phyloP scores from a whole-genome alignment of 2,888 invertebrate species.

The Scrobipalpa atriplicella region DNA sequence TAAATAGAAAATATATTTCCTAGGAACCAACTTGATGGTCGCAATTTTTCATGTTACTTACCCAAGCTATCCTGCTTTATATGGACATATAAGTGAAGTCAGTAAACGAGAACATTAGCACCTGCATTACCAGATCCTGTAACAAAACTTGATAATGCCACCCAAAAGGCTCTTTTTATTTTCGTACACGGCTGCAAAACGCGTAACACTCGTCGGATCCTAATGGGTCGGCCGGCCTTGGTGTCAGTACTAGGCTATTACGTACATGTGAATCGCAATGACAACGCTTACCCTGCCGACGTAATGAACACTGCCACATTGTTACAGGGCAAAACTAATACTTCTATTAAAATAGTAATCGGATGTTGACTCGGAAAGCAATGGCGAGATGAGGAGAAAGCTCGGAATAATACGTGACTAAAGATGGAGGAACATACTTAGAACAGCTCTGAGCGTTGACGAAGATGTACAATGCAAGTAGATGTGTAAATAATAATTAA shows the following conservation, averaged over 20 bases:
- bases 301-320: not conserved
- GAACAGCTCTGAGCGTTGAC: not conserved
- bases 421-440: slow-evolving; percentile 23
- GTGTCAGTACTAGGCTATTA: slow-evolving; percentile 3
- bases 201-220: not conserved
- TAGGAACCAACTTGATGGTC: no score
- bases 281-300: slow-evolving; percentile 28
- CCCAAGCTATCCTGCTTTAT: not conserved
- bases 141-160: slow-evolving; percentile 8
- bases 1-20: no score
- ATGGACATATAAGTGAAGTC: not conserved
- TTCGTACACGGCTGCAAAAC: not conserved
- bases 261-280: slow-evolving; percentile 32
- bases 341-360: slow-evolving; percentile 11
- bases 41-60: no score
- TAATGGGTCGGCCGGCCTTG: not conserved
- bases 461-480: no score
- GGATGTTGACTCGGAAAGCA: slow-evolving; percentile 11
- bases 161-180: slow-evolving; percentile 8
- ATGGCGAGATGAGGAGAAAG: slow-evolving; percentile 8
- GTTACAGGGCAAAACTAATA: slow-evolving; percentile 3
- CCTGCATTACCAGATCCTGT: slow-evolving; percentile 4
- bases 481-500: no score
- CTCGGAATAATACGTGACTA: not conserved
- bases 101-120: not conserved